Base-by-base conservation (phyloP, 2,888 invertebrate genomes). In the Gibbula magus region DNA sequence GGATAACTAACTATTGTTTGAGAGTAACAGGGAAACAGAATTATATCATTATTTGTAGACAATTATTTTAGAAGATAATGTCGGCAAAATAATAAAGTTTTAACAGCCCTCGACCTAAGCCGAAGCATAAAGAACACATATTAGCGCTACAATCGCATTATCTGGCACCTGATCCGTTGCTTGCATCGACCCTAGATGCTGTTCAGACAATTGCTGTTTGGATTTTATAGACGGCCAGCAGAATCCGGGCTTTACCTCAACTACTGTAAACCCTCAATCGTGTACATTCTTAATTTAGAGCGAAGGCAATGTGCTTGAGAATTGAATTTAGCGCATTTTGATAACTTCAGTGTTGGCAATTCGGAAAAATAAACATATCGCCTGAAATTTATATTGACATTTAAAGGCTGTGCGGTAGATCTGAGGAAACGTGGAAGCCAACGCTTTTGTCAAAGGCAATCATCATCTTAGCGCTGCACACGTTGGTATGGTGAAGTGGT, bases 371-470 rank as follows among this genome's bases (percentile, higher is more conserved):
- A 73, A 45, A 73, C 70, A 73, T 35, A 73, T 45, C 52, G 51
- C 25, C 51, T 75, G 75, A 51, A 75, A 75, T 75, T 52, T 52
- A 75, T 75, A 75, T 75, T 52, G 75, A 75, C 75, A 25, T 52
- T 75, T 52, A 75, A 53, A 75, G 32, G 52, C 52, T 22, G 18
- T 4, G 18, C 51, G 18, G 75, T 75, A 53, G 22, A 75, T 75
- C 39, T 20, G 13, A 70, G 45, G 45, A 45, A 45, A 45, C 45
- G 56, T 20, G 56, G 56, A 56, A 56, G n/a, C 20, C 20, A n/a
- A 56, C 56, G 20, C 56, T 56, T 45, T 45, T 45, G 45, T 45
- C 45, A 45, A 45, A 45, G 45, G 45, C 45, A 45, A 45, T 45
- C 45, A 45, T 45, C 45, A 45, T 45, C 45, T 45, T 45, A 45